Conservation (phyloP, 2,797 vertebrate genomes). For the Eidolon dupreanum region DNA sequence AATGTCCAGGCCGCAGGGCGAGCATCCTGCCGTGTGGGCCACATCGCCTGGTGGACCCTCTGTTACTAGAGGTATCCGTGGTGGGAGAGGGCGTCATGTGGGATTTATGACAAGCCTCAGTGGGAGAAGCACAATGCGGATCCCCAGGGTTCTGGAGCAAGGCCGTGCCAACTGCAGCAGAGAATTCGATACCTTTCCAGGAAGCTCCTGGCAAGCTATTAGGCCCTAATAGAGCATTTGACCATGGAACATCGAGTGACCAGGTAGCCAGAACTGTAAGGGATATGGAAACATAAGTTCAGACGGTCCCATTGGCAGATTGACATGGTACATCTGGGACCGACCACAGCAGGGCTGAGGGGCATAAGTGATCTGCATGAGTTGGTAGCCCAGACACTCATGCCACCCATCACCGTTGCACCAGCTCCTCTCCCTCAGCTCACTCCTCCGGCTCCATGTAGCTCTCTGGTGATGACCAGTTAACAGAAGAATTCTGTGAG, state of each 20-base stretch:
- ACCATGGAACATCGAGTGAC: neutral
- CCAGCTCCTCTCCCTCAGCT: neutral
- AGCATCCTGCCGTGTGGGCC: neutral
- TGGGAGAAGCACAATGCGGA: neutral
- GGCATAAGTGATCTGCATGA: neutral
- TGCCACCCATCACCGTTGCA: neutral
- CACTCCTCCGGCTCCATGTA: neutral
- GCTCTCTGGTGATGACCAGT: neutral
- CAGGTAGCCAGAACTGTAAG: neutral
- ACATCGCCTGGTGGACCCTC: neutral
- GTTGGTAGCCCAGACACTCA: neutral
- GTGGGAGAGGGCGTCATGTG: neutral
- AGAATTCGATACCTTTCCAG: neutral
- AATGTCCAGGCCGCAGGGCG: neutral
- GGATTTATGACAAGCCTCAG: neutral
- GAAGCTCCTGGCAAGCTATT: neutral
- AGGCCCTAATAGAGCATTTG: neutral
- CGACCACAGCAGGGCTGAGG: neutral
- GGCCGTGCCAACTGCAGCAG: neutral
- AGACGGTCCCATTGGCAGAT: neutral
- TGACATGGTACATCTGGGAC: neutral
- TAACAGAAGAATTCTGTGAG: neutral
- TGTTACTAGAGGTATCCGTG: neutral
- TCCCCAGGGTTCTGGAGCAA: neutral
- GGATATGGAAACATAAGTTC: neutral